phyloP scores from a whole-genome alignment of 2,888 invertebrate species.

The Microctonus brassicae region DNA sequence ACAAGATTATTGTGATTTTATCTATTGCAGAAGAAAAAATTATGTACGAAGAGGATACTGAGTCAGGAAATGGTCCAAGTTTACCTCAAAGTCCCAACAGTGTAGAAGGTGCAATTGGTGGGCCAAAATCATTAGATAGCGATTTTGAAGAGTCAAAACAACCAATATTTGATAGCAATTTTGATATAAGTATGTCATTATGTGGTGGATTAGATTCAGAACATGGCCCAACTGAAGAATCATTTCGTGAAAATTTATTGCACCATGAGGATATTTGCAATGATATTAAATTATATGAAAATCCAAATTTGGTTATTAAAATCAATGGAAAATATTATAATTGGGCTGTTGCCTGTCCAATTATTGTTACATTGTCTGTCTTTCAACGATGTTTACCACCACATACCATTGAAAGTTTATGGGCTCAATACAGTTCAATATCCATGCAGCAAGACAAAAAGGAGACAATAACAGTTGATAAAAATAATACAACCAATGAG shows the following conservation, averaged over 20 bases:
- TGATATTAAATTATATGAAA: conserved; percentile 82
- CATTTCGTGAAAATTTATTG: conserved; percentile 74
- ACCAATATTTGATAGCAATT: conserved; percentile 58
- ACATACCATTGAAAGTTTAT: conserved; percentile 57
- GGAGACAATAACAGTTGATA: conserved; percentile 32
- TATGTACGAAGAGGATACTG: conserved; percentile 90
- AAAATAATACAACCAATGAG: conserved; percentile 45
- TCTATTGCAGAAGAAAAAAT: conserved; percentile 60
- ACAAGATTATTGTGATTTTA: not conserved
- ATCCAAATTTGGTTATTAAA: conserved; percentile 87
- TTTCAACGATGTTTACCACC: conserved; percentile 89
- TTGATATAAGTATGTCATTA: conserved; percentile 81
- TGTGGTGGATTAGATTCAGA: conserved; percentile 79
- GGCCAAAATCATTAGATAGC: conserved; percentile 82
- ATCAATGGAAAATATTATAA: conserved; percentile 90
- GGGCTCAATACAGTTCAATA: conserved; percentile 57
- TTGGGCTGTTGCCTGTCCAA: conserved; percentile 92
- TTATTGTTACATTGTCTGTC: conserved; percentile 87
- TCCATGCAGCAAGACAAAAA: conserved; percentile 54
- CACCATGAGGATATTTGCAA: conserved; percentile 74
- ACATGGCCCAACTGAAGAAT: conserved; percentile 72
- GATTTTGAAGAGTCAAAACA: conserved; percentile 84
- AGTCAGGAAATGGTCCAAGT: conserved; percentile 96
- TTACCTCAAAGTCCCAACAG: conserved; percentile 94
- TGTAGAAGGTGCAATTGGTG: conserved; percentile 80